A percentile compares a stretch with the other conserved stretches of the same genome.
Evolutionary conservation across 1,140 invertebrate species (phyloP).

Genomic region (Cydia amplana): DNA sequence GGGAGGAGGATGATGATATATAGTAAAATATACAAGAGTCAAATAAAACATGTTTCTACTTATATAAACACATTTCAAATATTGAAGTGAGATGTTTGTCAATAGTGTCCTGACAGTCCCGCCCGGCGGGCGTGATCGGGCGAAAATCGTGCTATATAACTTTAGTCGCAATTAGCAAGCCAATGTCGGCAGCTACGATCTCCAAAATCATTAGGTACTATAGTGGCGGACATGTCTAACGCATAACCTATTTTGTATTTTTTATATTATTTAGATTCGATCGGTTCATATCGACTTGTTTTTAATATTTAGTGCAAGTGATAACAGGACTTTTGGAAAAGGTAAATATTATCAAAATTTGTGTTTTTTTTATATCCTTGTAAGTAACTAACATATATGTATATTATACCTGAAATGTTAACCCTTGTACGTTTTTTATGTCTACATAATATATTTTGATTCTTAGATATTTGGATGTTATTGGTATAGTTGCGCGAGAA

Average conservation of each 20-base stretch:
- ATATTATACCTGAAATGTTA: too few relatives aligned
- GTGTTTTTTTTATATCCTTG: too few relatives aligned
- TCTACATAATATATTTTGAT: neutral
- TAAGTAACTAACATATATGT: too few relatives aligned
- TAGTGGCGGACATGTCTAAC: slow-evolving; percentile 3
- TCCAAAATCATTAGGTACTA: slow-evolving; percentile 1
- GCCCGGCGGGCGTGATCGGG: neutral
- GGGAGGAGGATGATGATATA: too few relatives aligned
- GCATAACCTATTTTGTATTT: neutral
- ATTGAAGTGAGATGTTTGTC: slow-evolving; percentile 8
- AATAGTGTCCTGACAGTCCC: neutral
- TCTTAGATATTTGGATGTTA: neutral
- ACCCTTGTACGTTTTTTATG: neutral
- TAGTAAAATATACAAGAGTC: too few relatives aligned
- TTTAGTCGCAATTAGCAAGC: slow-evolving; percentile 24
- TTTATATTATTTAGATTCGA: too few relatives aligned
- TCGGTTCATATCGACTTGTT: neutral
- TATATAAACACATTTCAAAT: neutral
- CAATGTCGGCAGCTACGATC: neutral
- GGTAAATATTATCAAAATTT: neutral
- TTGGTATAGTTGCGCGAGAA: neutral
- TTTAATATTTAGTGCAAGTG: neutral
- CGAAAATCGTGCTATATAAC: slow-evolving; percentile 5
- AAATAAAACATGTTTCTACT: neutral
- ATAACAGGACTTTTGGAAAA: neutral